Base-by-base conservation (phyloP, 2,113 vertebrate genomes). In the Columbina picui region DNA sequence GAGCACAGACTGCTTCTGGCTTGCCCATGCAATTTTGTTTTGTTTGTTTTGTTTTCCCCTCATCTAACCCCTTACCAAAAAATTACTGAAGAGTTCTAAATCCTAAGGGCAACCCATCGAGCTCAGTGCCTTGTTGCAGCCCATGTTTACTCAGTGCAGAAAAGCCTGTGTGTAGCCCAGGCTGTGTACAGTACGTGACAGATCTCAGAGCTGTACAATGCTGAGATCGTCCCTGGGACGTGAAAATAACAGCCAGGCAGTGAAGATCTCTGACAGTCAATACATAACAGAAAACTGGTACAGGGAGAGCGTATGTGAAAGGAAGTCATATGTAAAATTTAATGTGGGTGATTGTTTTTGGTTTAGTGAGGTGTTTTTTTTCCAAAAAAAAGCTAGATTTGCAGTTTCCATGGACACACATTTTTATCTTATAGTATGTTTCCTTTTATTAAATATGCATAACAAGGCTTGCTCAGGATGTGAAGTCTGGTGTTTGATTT, bases 401-500 rank as follows among this genome's bases (percentile, higher is more conserved):
- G 75, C 89, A 84, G 95, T 97, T 97, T 97, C 96, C 96, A 96
- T 97, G 94, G 96, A 83, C 95, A 97, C 91, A 15, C 81, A 30
- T 94, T 96, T 97, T 93, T 94, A 83, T 91, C 84, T 89, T 86
- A 91, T 88, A 85, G 87, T 81, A 68, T 90, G 80, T 96, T 96
- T 94, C 69, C 70, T 89, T 94, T 96, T 96, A 97, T 97, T 96
- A 97, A 97, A 96, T 96, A 96, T 97, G 94, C 95, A 96, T 95
- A 96, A 84, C 92, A 56, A 96, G 88, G 75, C 85, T 89, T 79
- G 84, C 91, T 92, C 89, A 74, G 91, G 68, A 95, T 89, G 84
- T 82, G 70, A 92, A 90, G 68, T 49, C 89, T 97, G 85, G 80
- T 70, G 90, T 87, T 96, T 92, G 88, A 89, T 92, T 93, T 96